These are phyloP conservation scores for Papio anubis DNA, from an alignment of 2,113 vertebrate species.

Conservation along the genomic window DNA sequence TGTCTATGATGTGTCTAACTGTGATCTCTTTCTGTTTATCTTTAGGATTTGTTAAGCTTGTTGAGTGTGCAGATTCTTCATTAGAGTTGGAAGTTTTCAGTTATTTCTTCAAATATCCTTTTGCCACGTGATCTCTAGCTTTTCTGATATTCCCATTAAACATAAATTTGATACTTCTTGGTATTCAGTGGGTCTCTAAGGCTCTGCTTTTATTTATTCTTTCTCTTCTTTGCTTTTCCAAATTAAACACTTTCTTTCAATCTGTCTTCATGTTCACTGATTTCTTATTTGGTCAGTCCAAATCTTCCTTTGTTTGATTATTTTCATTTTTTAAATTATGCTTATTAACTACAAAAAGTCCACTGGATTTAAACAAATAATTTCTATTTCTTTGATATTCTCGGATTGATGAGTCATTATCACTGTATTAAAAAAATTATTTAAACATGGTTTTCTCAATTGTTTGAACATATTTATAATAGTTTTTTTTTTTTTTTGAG, in stretches of 20 bases:
- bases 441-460: neutral
- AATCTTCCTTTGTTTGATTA: neutral
- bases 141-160: neutral
- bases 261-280: neutral
- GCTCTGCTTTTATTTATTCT: neutral
- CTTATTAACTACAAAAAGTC: neutral
- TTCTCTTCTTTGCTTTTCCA: neutral
- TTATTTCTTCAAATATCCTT: neutral
- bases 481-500: neutral
- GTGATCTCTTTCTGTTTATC: neutral
- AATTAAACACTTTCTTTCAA: neutral
- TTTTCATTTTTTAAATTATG: neutral
- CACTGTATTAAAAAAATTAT: neutral
- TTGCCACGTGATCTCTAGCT: neutral
- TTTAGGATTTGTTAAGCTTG: neutral
- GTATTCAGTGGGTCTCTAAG: neutral
- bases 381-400: neutral
- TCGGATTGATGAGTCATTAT: neutral
- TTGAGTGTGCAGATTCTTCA: neutral
- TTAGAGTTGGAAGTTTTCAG: neutral
- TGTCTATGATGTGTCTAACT: too few relatives aligned
- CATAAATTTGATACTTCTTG: neutral
- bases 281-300: neutral
- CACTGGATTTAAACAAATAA: neutral
- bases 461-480: neutral